Percentiles rank a stretch among this genome's conserved stretches.
Evolutionary conservation across 35 echinoderm and acorn worm species (phyloP).

Genomic region (Heliocidaris tuberculata): DNA sequence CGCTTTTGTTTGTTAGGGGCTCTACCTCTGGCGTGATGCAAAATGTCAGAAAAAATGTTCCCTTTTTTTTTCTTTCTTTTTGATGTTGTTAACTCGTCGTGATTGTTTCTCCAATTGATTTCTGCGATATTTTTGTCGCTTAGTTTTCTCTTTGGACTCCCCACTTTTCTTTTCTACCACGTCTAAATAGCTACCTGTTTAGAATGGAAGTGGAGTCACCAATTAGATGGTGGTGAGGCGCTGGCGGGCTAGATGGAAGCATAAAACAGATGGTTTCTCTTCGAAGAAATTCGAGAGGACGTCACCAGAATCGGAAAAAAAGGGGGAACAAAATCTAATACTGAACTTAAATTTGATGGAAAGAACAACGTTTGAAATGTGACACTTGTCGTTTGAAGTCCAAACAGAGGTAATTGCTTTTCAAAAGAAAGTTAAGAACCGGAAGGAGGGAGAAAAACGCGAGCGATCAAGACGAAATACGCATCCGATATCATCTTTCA

Average conservation of each 20-base stretch:
- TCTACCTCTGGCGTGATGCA: not conserved
- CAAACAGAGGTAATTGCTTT: not conserved
- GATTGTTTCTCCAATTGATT: slow-evolving; percentile 38
- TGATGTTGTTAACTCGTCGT: not conserved
- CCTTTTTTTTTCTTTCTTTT: not conserved
- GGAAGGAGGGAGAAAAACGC: not conserved
- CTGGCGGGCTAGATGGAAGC: not conserved
- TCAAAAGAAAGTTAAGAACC: not conserved
- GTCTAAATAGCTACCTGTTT: not conserved
- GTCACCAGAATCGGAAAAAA: not conserved
- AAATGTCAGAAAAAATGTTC: not conserved
- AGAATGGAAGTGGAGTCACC: not conserved
- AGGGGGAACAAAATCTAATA: not conserved
- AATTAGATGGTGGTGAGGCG: not conserved
- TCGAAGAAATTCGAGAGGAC: not conserved
- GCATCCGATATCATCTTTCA: not conserved
- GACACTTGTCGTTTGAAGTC: not conserved
- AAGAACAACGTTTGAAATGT: not conserved
- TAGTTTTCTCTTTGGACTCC: not conserved
- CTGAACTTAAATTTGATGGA: not conserved
- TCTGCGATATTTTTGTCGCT: not conserved
- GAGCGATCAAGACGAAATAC: not conserved
- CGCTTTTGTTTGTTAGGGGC: slow-evolving; percentile 6
- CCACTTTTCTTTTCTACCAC: not conserved
- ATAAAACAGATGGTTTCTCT: not conserved